Conservation (phyloP, 2,113 vertebrate genomes). For the Tragelaphus strepsiceros region DNA sequence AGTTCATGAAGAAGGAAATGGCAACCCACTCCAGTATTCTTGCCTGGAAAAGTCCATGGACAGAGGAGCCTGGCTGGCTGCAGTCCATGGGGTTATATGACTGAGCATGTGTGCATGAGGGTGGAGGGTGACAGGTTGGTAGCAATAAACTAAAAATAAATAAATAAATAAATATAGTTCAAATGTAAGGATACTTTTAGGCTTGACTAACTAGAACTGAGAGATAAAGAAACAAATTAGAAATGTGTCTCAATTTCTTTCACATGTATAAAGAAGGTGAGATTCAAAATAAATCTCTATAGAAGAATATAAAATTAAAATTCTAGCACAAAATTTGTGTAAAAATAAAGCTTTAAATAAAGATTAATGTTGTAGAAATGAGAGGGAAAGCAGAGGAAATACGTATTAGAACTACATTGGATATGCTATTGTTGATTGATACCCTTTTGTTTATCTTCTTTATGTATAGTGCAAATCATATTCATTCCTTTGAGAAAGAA, state of each 20-base stretch:
- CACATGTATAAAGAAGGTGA: no score
- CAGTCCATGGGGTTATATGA: no score
- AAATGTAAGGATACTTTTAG: background rate
- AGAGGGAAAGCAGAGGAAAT: fast-evolving
- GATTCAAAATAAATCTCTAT: no score
- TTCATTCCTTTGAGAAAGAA: conserved; percentile 3
- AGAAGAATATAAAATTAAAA: background rate
- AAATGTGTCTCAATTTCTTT: no score
- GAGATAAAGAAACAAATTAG: background rate
- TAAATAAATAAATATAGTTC: no score
- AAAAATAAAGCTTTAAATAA: background rate
- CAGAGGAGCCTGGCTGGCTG: no score
- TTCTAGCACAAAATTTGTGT: background rate
- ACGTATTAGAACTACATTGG: background rate
- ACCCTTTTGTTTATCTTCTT: background rate
- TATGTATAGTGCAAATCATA: background rate
- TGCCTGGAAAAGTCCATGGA: no score
- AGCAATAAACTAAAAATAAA: no score
- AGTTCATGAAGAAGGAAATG: background rate
- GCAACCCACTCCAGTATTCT: no score
- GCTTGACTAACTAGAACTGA: background rate
- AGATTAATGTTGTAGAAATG: background rate
- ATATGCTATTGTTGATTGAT: background rate
- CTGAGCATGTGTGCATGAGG: no score
- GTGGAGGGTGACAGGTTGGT: no score